Percentiles rank a stretch among this genome's conserved stretches.
Evolutionary conservation across 1,140 invertebrate species (phyloP).

Genomic region (Zophobas morio): DNA sequence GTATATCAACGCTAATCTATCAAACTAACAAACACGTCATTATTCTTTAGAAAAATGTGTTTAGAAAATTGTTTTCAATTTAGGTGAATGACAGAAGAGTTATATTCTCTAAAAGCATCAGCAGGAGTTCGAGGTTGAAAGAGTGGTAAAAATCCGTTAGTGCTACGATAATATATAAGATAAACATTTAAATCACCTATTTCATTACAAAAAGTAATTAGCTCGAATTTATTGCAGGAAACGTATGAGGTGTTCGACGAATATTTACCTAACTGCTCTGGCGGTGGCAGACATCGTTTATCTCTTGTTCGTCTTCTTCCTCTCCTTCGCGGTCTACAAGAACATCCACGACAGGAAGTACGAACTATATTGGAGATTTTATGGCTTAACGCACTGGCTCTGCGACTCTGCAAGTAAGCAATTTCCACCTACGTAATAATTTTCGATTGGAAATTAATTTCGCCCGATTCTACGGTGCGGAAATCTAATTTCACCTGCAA

Average conservation of each 20-base stretch:
- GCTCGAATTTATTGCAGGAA: slow-evolving; percentile 67
- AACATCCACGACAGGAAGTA: slow-evolving; percentile 68
- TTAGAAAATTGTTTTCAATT: slow-evolving; percentile 3
- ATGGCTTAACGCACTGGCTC: slow-evolving; percentile 73
- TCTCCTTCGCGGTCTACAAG: slow-evolving; percentile 77
- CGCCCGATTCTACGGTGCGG: background rate
- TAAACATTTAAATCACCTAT: slow-evolving; percentile 8
- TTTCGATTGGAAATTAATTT: slow-evolving; percentile 34
- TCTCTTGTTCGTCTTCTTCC: slow-evolving; percentile 76
- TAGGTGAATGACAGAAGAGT: background rate
- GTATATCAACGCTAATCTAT: slow-evolving; percentile 11
- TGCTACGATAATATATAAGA: background rate
- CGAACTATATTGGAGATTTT: slow-evolving; percentile 71
- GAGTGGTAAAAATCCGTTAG: slow-evolving; percentile 10
- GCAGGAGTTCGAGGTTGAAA: background rate
- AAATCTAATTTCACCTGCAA: slow-evolving; percentile 23
- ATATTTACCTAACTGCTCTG: slow-evolving; percentile 81
- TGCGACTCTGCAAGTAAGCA: slow-evolving; percentile 76
- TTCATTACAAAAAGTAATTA: slow-evolving; percentile 10
- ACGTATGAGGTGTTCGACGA: slow-evolving; percentile 83
- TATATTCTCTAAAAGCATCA: slow-evolving; percentile 2
- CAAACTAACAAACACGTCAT: background rate
- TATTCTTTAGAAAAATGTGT: background rate
- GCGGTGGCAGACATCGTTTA: slow-evolving; percentile 82
- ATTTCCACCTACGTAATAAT: slow-evolving; percentile 33